Base-by-base conservation (phyloP, 1,140 invertebrate genomes). In the Ceratina calcarata region DNA sequence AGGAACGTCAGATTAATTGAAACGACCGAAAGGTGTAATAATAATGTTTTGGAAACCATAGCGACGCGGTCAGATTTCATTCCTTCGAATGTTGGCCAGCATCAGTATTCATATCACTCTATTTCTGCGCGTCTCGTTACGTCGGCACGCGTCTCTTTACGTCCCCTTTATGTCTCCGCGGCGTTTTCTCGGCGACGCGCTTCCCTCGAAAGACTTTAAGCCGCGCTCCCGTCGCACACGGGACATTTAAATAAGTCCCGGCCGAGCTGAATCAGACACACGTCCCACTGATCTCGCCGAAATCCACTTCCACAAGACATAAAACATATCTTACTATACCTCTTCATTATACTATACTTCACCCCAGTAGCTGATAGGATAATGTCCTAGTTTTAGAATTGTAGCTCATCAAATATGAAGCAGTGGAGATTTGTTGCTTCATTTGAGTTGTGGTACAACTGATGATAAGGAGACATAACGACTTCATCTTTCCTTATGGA, bases 91-190 rank as follows among this genome's bases (percentile, higher is more conserved):
- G 37, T n/a, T n/a, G 22, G 6, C 1, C 49, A 22, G 58, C 76
- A 64, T 78, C 67, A 15, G 76, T 78, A 78, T 78, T 78, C 68
- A 64, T 78, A 78, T 71, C 76, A 78, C 60, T 78, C 76, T 78
- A 78, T 71, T 78, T 78, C 76, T 78, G 20, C 69, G 68, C 60
- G 76, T 72, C 76, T 78, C 76, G 67, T 78, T 78, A 78, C 60
- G 76, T 78, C 76, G 32, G 27, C 20, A 16, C n/a, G 49, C 37
- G 69, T 72, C 69, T 49, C 68, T 78, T 78, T 78, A 78, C 51
- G 76, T 78, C 76, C 69, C 70, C 22, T 45, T 72, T 70, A 72
- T 78, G 76, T 78, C 76, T 53, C 20, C 8, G 68, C 18, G 15
- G 27, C 51, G 51, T 72, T 60, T 60, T 49, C 22, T 68, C 15